Percentiles rank a stretch among this genome's conserved stretches.
Evolutionary conservation across 1,140 invertebrate species (phyloP).

Genomic region (Leptinotarsa texana): DNA sequence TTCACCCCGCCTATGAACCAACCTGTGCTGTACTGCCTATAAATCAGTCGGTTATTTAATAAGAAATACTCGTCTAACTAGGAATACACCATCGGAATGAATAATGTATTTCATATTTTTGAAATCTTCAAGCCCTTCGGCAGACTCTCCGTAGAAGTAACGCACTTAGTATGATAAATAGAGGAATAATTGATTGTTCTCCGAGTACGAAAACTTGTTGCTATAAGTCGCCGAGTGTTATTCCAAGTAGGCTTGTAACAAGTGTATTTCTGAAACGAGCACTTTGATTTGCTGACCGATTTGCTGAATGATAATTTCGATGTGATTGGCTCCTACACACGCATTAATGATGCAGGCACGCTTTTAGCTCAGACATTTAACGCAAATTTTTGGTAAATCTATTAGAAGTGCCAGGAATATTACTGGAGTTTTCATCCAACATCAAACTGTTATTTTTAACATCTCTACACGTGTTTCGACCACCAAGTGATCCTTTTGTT

Average conservation of each 20-base stretch:
- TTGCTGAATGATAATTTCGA: not conserved
- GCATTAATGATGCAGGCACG: not conserved
- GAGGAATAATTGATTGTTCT: slow-evolving; percentile 39
- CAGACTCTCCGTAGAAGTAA: slow-evolving; percentile 31
- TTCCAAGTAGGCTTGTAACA: not conserved
- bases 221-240: not conserved
- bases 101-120: slow-evolving; percentile 45
- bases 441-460: no score
- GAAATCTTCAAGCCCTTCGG: slow-evolving; percentile 31
- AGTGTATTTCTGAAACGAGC: not conserved
- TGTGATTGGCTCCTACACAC: not conserved
- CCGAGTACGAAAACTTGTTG: not conserved
- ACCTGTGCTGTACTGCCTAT: slow-evolving; percentile 14
- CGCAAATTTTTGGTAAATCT: not conserved
- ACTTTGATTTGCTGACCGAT: not conserved
- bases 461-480: no score
- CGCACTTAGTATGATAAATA: slow-evolving; percentile 42
- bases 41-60: slow-evolving; percentile 20
- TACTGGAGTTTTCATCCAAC: no score
- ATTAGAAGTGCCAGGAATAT: not conserved
- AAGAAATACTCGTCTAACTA: slow-evolving; percentile 19
- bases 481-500: no score
- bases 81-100: slow-evolving; percentile 27
- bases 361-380: not conserved
- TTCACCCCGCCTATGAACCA: not conserved